A percentile compares a stretch with the other conserved stretches of the same genome.
Evolutionary conservation across 2,888 invertebrate genomes (phyloP).

Genomic region (Abscondita cerata): DNA sequence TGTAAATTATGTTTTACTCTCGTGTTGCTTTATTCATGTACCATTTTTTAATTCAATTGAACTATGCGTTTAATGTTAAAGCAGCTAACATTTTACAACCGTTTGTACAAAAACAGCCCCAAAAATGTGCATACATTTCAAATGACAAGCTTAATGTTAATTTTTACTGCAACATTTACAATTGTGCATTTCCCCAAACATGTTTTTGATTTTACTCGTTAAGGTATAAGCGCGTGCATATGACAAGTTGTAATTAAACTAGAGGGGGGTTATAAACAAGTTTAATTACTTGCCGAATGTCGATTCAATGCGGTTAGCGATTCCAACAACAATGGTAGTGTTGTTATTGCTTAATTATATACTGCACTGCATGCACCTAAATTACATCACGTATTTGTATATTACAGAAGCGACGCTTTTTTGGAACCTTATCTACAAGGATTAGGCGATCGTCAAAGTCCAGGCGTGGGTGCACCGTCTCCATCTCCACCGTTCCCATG

Average conservation of each 20-base stretch:
- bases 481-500: constrained; percentile 56
- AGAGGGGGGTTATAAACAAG: constrained; percentile 13
- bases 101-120: too few relatives aligned
- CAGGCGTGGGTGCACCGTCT: constrained; percentile 58
- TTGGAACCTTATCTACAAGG: constrained; percentile 77
- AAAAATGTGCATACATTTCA: too few relatives aligned
- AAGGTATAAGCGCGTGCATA: not conserved
- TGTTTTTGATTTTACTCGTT: too few relatives aligned
- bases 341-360: constrained; percentile 13
- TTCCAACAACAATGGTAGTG: not conserved
- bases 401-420: constrained; percentile 75
- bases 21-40: too few relatives aligned
- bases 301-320: constrained; percentile 4
- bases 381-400: not conserved
- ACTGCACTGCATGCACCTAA: not conserved
- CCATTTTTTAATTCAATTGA: too few relatives aligned
- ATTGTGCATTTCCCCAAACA: too few relatives aligned
- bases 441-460: constrained; percentile 58
- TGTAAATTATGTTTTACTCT: too few relatives aligned
- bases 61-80: too few relatives aligned
- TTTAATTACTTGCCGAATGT: constrained; percentile 12
- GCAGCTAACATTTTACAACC: too few relatives aligned
- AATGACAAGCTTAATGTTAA: too few relatives aligned
- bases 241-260: constrained; percentile 20
- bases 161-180: too few relatives aligned